phyloP scores from a whole-genome alignment of 2,113 vertebrate genomes.

The Ginglymostoma cirratum region DNA sequence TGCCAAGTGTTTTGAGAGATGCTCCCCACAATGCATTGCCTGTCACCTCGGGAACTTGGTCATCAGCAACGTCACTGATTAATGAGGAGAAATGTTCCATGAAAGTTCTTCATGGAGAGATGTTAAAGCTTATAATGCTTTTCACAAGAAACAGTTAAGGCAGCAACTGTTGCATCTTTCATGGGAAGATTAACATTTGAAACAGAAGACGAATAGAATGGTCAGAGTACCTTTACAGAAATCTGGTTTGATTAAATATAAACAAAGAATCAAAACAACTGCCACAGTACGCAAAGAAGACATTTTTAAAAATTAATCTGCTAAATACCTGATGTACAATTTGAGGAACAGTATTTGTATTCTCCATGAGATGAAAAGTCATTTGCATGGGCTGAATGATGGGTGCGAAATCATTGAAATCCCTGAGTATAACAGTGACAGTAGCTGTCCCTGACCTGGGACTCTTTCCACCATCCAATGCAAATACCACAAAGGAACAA shows the following conservation, averaged over 20 bases:
- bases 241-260: neutral
- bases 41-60: neutral
- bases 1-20: neutral
- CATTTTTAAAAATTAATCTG: neutral
- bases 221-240: neutral
- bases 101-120: neutral
- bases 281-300: neutral
- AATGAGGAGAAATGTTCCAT: no score
- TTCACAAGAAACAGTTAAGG: neutral
- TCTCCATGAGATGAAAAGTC: conserved; percentile 46
- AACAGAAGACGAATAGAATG: neutral
- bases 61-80: no score
- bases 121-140: neutral
- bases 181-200: neutral
- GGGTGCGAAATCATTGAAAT: conserved; percentile 48
- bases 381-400: conserved; percentile 40
- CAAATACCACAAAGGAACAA: conserved; percentile 41
- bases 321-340: conserved; percentile 42
- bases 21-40: neutral
- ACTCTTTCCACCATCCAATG: conserved; percentile 43
- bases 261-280: neutral
- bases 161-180: neutral
- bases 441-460: conserved; percentile 43
- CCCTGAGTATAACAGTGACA: conserved; percentile 45
- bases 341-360: conserved; percentile 42